phyloP scores from a whole-genome alignment of 2,797 vertebrate species.

The Choloepus didactylus region DNA sequence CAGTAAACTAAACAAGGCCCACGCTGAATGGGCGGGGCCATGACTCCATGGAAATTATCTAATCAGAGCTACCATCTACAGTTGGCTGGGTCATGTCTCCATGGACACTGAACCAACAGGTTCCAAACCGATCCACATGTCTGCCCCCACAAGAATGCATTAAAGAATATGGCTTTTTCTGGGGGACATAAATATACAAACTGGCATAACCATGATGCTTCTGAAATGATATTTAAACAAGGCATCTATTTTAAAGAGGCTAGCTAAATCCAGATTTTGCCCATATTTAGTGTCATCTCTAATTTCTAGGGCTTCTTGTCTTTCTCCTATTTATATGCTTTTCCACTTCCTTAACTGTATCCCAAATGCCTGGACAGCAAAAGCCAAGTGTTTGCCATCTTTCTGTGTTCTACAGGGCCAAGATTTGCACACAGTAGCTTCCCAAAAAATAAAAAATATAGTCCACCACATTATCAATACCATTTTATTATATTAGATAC shows the following conservation, averaged over 20 bases:
- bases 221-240: conserved; percentile 17
- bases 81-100: too few relatives aligned
- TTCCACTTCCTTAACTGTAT: not conserved
- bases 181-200: too few relatives aligned
- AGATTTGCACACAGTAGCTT: not conserved
- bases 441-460: not conserved
- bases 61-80: too few relatives aligned
- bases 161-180: too few relatives aligned
- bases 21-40: too few relatives aligned
- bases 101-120: too few relatives aligned
- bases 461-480: not conserved
- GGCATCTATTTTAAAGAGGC: not conserved
- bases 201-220: not conserved
- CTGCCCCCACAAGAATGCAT: too few relatives aligned
- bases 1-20: too few relatives aligned
- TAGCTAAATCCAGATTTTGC: not conserved
- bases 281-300: not conserved
- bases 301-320: not conserved
- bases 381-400: not conserved
- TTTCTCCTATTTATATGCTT: not conserved
- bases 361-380: not conserved
- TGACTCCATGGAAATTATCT: too few relatives aligned
- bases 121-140: too few relatives aligned
- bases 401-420: not conserved
- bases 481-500: not conserved